Evolutionary conservation across 2,113 vertebrate genomes (phyloP).

Genomic region (Pollimyrus isidori): DNA sequence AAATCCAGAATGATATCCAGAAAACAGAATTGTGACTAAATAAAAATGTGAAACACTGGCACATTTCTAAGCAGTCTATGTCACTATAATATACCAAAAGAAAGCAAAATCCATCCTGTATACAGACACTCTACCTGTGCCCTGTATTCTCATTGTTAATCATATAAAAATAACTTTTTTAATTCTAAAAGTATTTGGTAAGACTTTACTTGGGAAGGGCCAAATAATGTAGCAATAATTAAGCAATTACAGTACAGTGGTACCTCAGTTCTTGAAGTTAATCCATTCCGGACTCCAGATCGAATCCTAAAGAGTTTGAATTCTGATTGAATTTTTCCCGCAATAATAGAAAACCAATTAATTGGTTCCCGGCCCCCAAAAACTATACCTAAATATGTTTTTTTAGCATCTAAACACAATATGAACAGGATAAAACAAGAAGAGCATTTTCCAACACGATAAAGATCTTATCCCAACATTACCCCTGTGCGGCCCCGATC

Average conservation of each 20-base stretch:
- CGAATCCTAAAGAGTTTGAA: too few relatives aligned
- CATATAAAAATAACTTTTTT: not conserved
- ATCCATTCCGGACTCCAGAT: too few relatives aligned
- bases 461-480: too few relatives aligned
- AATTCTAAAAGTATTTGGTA: not conserved
- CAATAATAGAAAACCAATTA: too few relatives aligned
- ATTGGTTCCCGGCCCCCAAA: too few relatives aligned
- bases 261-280: too few relatives aligned
- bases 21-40: not conserved
- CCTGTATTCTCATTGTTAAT: not conserved
- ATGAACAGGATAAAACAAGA: too few relatives aligned
- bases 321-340: too few relatives aligned
- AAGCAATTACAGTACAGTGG: not conserved
- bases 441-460: too few relatives aligned
- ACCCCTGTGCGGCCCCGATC: too few relatives aligned
- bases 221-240: not conserved
- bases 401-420: too few relatives aligned
- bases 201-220: not conserved
- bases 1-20: not conserved
- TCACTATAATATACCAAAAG: not conserved
- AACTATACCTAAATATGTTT: too few relatives aligned
- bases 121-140: not conserved
- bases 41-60: not conserved
- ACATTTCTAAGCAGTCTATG: not conserved
- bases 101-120: not conserved